phyloP scores from a whole-genome alignment of 2,113 vertebrate species.

The Scytalopus superciliaris region DNA sequence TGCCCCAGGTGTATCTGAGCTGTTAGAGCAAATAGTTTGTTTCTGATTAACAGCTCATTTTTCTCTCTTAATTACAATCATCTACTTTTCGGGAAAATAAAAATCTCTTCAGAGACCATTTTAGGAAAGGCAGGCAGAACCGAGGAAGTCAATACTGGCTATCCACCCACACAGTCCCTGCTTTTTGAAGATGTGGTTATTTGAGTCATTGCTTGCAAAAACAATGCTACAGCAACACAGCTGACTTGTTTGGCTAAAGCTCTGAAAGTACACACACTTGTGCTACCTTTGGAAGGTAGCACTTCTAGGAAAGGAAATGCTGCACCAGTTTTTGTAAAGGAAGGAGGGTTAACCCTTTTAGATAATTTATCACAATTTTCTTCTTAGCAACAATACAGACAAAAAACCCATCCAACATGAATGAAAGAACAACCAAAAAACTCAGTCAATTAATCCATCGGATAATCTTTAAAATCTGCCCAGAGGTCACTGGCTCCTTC shows the following conservation, averaged over 20 bases:
- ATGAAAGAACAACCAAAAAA: not conserved
- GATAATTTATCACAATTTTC: not conserved
- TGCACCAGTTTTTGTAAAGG: not conserved
- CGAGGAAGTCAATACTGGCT: not conserved
- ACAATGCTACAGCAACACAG: not conserved
- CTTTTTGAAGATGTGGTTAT: not conserved
- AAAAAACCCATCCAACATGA: not conserved
- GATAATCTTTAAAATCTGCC: not conserved
- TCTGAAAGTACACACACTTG: not conserved
- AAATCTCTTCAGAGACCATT: not conserved
- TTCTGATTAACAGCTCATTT: slow-evolving; percentile 38
- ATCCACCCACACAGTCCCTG: not conserved
- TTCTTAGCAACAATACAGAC: not conserved
- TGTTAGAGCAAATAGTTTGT: slow-evolving; percentile 11
- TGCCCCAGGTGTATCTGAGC: slow-evolving; percentile 28
- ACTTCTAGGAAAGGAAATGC: not conserved
- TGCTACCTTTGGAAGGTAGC: not conserved
- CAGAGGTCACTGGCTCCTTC: not conserved
- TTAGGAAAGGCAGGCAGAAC: not conserved
- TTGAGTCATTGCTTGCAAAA: not conserved
- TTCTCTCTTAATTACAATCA: slow-evolving; percentile 32
- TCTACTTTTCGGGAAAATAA: not conserved
- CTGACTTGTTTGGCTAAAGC: not conserved
- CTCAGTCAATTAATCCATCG: not conserved
- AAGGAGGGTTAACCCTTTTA: not conserved